These are phyloP conservation scores for Eugnorisma glareosa DNA, from an alignment of 2,888 invertebrate genomes.

Conservation along the genomic window DNA sequence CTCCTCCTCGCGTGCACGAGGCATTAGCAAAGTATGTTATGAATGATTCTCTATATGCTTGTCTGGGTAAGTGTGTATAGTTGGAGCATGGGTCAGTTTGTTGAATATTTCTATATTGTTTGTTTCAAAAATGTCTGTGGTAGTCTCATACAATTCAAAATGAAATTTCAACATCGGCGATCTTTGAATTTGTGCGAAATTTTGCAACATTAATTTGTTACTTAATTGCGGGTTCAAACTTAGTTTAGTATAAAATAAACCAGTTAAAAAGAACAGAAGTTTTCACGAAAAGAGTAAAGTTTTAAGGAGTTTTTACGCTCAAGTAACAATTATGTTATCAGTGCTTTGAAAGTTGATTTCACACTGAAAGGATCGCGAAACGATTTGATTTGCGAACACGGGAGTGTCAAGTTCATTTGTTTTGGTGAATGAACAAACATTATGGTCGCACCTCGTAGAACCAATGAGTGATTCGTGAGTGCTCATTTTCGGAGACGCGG, in stretches of 20 bases:
- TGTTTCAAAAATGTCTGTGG: neutral
- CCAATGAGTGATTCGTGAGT: neutral
- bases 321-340: neutral
- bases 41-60: slow-evolving; percentile 45
- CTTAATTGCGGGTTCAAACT: too few species aligned
- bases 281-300: neutral
- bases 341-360: neutral
- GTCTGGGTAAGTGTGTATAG: neutral
- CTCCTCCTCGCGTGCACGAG: slow-evolving; percentile 23
- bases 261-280: neutral
- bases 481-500: too few species aligned
- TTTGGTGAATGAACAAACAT: neutral
- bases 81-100: neutral
- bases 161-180: neutral
- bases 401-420: neutral
- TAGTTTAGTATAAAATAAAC: neutral
- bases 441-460: neutral
- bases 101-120: neutral
- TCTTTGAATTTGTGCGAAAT: neutral
- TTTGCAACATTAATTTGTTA: neutral
- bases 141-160: neutral
- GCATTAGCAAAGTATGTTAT: slow-evolving; percentile 62
- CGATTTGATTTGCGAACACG: neutral
- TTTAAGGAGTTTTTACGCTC: neutral
- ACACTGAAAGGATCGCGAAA: neutral